These are phyloP conservation scores for Heliocidaris tuberculata DNA, from an alignment of 35 echinoderm and acorn worm genomes.

Conservation along the genomic window DNA sequence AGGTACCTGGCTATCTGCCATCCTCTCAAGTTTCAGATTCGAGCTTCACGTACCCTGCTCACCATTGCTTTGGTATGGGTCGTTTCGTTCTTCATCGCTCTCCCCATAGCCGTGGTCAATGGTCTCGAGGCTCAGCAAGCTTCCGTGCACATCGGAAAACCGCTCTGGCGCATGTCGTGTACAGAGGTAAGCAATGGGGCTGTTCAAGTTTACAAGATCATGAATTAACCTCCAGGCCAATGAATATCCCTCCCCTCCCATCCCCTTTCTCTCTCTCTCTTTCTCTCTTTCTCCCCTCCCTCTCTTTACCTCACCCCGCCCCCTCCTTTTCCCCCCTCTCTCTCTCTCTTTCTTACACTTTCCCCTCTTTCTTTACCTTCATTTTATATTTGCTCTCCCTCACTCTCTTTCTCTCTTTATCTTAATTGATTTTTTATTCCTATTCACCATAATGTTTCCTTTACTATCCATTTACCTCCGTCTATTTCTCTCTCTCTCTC, in stretches of 20 bases:
- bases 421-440: no score
- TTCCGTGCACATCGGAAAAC: not conserved
- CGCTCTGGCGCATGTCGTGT: conserved; percentile 58
- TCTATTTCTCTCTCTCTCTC: no score
- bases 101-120: conserved; percentile 58
- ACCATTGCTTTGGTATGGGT: conserved; percentile 83
- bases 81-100: conserved; percentile 62
- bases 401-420: no score
- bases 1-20: conserved; percentile 91
- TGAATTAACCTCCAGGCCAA: not conserved
- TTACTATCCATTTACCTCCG: no score
- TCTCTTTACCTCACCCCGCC: not conserved
- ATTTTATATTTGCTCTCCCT: no score
- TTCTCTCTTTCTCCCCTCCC: not conserved
- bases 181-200: conserved; percentile 53
- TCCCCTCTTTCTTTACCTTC: no score
- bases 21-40: conserved; percentile 90
- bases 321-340: not conserved
- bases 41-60: conserved; percentile 52
- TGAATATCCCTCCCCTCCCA: not conserved
- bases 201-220: not conserved
- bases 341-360: no score
- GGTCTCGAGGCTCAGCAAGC: not conserved
- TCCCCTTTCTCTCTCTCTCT: not conserved
- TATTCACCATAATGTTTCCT: no score